phyloP scores from a whole-genome alignment of 2,113 vertebrate genomes.

The Prunella himalayana region DNA sequence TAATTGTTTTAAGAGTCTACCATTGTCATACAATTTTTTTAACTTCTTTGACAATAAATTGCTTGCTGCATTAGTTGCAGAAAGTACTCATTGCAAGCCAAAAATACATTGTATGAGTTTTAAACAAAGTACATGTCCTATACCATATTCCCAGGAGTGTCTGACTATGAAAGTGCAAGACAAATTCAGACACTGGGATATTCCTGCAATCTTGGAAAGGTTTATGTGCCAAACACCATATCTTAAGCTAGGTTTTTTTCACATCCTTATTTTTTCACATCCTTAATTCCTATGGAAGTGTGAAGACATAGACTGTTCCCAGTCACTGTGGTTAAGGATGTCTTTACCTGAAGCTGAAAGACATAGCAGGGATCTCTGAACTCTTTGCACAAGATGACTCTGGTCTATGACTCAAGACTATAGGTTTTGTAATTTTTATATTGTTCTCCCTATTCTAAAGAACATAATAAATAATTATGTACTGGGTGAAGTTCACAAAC shows the following conservation, averaged over 20 bases:
- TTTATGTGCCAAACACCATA: neutral
- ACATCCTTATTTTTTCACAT: neutral
- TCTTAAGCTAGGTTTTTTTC: neutral
- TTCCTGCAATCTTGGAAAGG: neutral
- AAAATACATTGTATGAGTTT: neutral
- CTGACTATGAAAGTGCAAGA: neutral
- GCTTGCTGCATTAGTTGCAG: neutral
- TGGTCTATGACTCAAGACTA: neutral
- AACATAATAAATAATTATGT: neutral
- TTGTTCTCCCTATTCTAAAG: neutral
- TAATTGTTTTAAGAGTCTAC: neutral
- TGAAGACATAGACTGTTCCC: neutral
- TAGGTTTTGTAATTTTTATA: neutral
- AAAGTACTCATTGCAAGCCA: neutral
- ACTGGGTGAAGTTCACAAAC: neutral
- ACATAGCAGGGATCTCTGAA: neutral
- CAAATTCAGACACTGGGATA: neutral
- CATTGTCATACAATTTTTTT: neutral
- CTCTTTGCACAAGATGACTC: neutral
- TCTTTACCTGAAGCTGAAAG: neutral
- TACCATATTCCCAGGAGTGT: neutral
- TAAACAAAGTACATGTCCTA: neutral
- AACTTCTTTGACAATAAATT: neutral
- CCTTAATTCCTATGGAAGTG: neutral
- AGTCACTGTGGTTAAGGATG: neutral